Evolutionary conservation across 2,888 invertebrate genomes (phyloP), one percentile per base, ranked within the genome.

Genomic region (Pristionchus entomophagus): DNA sequence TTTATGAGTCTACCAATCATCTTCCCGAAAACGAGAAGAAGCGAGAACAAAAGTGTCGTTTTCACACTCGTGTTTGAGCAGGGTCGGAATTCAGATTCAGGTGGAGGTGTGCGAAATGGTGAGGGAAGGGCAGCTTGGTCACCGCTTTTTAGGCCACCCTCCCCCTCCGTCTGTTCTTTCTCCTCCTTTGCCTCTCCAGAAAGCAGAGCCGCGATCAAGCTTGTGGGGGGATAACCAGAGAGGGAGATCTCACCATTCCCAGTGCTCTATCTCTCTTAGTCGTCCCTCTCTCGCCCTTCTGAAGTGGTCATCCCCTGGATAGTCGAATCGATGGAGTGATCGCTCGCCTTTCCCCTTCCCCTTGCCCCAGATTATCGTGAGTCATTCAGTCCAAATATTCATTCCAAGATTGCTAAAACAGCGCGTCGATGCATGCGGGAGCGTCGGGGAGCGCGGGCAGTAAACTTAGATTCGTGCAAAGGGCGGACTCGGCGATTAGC

Each of bases 141-240:
- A n/a, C 22, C 51, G 26, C 51, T 45, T 78, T 51, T 78, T 78
- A 49, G 53, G 17, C 53, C 53, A 2, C 80, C 2, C n/a, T 78
- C 32, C 45, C 14, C 45, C 14, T 45, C 6, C 45, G 45, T 45
- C 26, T 38, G 32, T 29, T 77, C 80, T 80, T 22, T 80, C 51
- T 26, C 80, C 41, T 45, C 38, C 6, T 53, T 53, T 78, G 19
- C 29, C 45, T 78, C 78, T 80, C 80, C 45, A 41, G 41, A 41
- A 45, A 45, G 65, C 65, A 65, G n/a, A n/a, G n/a, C 59, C 29
- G 73, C n/a, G 73, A 73, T 73, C 73, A 73, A 73, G 73, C 73
- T 73, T 73, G 73, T n/a, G n/a, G n/a, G n/a, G 41, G 73, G 73
- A 73, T 73, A 73, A 26, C 73, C 73, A 73, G 41, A 45, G 73